Conservation (phyloP, 2,113 vertebrate genomes). For the Chamaea fasciata region DNA sequence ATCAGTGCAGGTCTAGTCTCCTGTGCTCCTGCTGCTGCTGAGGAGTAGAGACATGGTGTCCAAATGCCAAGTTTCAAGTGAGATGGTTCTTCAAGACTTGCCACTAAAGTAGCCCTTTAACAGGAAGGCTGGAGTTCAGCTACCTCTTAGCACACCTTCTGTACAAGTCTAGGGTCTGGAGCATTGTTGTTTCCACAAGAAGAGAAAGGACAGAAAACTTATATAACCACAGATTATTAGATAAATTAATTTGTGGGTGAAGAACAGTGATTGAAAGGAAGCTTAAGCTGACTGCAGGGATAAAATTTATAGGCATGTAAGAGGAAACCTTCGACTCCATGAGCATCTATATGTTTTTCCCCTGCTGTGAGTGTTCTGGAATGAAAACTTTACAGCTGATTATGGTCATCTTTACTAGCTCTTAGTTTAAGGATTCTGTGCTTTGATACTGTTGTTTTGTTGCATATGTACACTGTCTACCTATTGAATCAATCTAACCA, state of each 20-base stretch:
- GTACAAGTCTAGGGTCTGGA: background rate
- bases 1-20: background rate
- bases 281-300: background rate
- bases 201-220: background rate
- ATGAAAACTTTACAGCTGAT: background rate
- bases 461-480: background rate
- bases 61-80: background rate
- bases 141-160: background rate
- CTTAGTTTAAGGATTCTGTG: background rate
- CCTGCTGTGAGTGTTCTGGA: background rate
- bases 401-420: background rate
- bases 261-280: background rate
- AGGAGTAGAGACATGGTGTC: background rate
- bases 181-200: background rate
- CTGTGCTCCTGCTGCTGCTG: background rate
- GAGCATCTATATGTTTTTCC: fast-evolving
- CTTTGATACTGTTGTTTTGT: slow-evolving; percentile 38
- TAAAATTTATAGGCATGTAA: background rate
- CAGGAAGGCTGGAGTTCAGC: background rate
- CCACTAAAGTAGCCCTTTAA: background rate
- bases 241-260: background rate
- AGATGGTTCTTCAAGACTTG: background rate
- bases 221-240: background rate
- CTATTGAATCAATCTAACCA: slow-evolving; percentile 26
- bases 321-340: background rate